Conservation (phyloP, 2,113 vertebrate genomes). For the Eulemur macaco region DNA sequence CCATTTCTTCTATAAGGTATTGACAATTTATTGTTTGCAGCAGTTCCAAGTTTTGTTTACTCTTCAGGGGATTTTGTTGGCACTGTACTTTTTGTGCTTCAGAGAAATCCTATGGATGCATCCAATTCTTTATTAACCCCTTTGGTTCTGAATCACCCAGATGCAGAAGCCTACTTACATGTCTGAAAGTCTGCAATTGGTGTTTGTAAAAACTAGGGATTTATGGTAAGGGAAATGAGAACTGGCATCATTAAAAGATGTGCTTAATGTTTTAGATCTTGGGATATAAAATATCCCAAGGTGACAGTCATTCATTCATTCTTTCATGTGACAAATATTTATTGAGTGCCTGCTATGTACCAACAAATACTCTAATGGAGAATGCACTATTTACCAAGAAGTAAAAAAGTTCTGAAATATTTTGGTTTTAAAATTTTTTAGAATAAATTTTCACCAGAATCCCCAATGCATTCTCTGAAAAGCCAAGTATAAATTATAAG, state of each 20-base stretch:
- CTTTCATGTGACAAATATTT: slow-evolving; percentile 53
- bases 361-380: neutral
- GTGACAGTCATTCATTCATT: neutral
- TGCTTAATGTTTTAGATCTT: slow-evolving; percentile 28
- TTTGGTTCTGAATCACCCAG: slow-evolving; percentile 54
- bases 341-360: neutral
- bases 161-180: neutral
- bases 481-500: neutral
- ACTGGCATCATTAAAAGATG: neutral
- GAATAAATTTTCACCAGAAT: neutral
- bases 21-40: slow-evolving; percentile 87
- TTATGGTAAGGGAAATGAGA: slow-evolving; percentile 33
- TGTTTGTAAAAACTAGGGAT: slow-evolving; percentile 22
- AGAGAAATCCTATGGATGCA: slow-evolving; percentile 51
- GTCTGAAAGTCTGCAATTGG: neutral
- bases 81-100: slow-evolving; percentile 80
- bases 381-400: neutral
- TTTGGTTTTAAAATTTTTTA: neutral
- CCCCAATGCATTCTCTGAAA: neutral
- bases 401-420: neutral
- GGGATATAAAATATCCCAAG: slow-evolving; percentile 11
- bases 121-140: slow-evolving; percentile 80
- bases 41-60: slow-evolving; percentile 88
- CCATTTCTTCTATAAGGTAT: slow-evolving; percentile 89
- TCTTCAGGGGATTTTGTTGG: slow-evolving; percentile 85